Evolutionary conservation across 2,797 vertebrate genomes (phyloP).

Genomic region (Bradypodion ventrale): DNA sequence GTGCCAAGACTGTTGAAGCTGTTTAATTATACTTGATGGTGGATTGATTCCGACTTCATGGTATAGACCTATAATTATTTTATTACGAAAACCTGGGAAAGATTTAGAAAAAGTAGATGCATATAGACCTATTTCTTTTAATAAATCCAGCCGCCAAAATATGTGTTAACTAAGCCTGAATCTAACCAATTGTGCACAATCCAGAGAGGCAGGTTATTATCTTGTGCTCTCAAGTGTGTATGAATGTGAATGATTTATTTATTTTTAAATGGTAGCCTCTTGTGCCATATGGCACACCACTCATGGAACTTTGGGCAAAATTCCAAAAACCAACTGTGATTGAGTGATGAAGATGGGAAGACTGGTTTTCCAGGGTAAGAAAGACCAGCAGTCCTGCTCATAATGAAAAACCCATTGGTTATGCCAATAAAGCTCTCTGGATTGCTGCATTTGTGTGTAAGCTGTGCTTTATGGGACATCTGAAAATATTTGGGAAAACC

Average conservation of each 20-base stretch:
- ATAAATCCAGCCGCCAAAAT: too few species aligned
- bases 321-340: neutral
- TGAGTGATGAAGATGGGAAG: neutral
- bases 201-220: neutral
- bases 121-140: too few species aligned
- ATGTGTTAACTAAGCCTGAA: neutral
- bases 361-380: neutral
- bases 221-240: neutral
- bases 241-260: neutral
- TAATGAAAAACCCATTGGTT: neutral
- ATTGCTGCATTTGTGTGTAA: neutral
- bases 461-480: neutral
- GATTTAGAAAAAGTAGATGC: too few species aligned
- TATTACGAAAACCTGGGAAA: too few species aligned
- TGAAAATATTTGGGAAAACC: neutral
- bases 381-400: neutral
- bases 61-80: too few species aligned
- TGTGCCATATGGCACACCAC: neutral
- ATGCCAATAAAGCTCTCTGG: neutral
- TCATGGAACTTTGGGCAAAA: neutral
- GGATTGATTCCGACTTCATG: too few species aligned
- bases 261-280: neutral
- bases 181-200: neutral
- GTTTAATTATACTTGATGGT: too few species aligned
- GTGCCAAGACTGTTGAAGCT: too few species aligned